A percentile compares a stretch with the other conserved stretches of the same genome.
Evolutionary conservation across 2,888 invertebrate genomes (phyloP).

Genomic region (Plutella xylostella): DNA sequence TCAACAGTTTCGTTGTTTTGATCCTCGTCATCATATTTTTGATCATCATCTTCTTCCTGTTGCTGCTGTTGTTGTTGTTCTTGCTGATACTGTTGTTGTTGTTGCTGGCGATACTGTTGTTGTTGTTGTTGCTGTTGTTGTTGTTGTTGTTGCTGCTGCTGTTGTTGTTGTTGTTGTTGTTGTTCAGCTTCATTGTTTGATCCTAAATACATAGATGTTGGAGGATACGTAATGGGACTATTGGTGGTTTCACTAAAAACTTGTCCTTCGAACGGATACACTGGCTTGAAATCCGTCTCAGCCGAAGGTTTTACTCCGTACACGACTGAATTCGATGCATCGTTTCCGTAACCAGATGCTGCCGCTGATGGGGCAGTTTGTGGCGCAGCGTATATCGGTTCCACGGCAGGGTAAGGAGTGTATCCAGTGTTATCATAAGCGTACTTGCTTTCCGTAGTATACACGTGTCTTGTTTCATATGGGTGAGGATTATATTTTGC

Average conservation of each 20-base stretch:
- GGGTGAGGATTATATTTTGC: constrained; percentile 44
- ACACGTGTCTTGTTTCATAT: constrained; percentile 54
- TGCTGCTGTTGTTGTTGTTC: constrained; percentile 29
- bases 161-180: constrained; percentile 25
- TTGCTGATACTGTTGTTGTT: too few relatives aligned
- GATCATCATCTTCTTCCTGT: constrained; percentile 17
- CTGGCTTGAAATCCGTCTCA: constrained; percentile 57
- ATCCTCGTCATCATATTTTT: constrained; percentile 37
- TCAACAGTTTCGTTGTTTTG: constrained; percentile 33
- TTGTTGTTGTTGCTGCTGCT: constrained; percentile 30
- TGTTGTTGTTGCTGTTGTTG: constrained; percentile 28
- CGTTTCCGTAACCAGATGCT: constrained; percentile 41
- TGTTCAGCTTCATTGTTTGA: constrained; percentile 49
- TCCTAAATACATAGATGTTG: constrained; percentile 61
- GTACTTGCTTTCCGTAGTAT: constrained; percentile 49
- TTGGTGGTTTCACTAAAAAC: constrained; percentile 52
- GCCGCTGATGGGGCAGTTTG: constrained; percentile 44
- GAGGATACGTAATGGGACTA: constrained; percentile 46
- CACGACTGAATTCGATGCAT: constrained; percentile 47
- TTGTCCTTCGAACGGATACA: constrained; percentile 56
- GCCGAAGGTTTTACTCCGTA: constrained; percentile 55
- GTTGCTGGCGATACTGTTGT: too few relatives aligned
- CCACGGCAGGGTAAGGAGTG: constrained; percentile 45
- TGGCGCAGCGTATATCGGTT: constrained; percentile 56
- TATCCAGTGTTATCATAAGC: constrained; percentile 43